Percentiles rank a stretch among this genome's conserved stretches.
These are phyloP conservation scores for Globodera ellingtonae DNA, from an alignment of 1,140 invertebrate genomes.

Conservation along the genomic window DNA sequence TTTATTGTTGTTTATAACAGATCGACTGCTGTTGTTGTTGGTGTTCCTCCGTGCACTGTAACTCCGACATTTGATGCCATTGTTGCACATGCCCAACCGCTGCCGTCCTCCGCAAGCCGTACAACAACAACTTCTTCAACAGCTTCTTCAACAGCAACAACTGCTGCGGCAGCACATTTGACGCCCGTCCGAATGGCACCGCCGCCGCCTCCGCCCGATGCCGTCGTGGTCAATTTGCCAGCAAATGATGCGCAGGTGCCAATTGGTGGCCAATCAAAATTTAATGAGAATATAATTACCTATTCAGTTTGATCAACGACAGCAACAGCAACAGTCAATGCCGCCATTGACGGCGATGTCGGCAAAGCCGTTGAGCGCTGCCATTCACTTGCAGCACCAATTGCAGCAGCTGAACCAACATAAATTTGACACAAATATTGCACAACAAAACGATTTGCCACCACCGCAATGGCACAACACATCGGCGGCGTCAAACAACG, in stretches of 20 bases:
- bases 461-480: constrained; percentile 33
- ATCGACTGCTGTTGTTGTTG: not conserved
- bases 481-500: not conserved
- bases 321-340: not conserved
- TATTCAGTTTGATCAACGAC: not conserved
- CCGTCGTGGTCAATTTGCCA: not conserved
- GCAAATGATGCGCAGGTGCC: not conserved
- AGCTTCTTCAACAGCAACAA: not conserved
- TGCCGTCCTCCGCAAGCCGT: constrained; percentile 1
- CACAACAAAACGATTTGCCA: constrained; percentile 51
- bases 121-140: not conserved
- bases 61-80: constrained; percentile 29
- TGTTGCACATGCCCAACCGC: not conserved
- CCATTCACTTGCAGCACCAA: constrained; percentile 26
- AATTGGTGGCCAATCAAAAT: not conserved
- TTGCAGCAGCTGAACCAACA: constrained; percentile 23
- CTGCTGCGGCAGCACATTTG: constrained; percentile 21
- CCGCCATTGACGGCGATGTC: not conserved
- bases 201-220: constrained; percentile 38
- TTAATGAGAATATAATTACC: too few relatives aligned
- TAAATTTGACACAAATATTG: constrained; percentile 54
- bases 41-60: constrained; percentile 1
- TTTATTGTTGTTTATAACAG: constrained; percentile 14
- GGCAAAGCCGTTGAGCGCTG: constrained; percentile 1
- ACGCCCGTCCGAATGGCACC: constrained; percentile 53